Evolutionary conservation across 1,140 invertebrate genomes (phyloP).

Genomic region (Drosophila sp.): DNA sequence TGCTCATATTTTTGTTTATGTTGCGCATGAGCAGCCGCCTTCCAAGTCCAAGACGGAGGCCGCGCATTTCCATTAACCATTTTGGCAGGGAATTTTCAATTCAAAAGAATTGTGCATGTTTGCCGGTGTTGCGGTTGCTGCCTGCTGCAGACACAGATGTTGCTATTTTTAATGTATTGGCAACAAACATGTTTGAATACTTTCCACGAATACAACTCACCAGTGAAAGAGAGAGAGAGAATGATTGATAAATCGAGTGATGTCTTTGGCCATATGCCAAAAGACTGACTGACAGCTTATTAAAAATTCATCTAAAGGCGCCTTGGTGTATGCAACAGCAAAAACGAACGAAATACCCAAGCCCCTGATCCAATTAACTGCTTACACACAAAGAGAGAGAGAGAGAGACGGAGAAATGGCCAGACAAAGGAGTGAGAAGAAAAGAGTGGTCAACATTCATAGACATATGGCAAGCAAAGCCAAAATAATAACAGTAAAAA

Average conservation of each 20-base stretch:
- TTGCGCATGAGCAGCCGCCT: slow-evolving; percentile 67
- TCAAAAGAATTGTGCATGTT: slow-evolving; percentile 54
- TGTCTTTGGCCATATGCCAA: slow-evolving; percentile 1
- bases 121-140: slow-evolving; percentile 7
- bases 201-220: slow-evolving; percentile 56
- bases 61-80: slow-evolving; percentile 47
- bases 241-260: slow-evolving; percentile 54
- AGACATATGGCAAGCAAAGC: slow-evolving; percentile 49
- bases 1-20: slow-evolving; percentile 58
- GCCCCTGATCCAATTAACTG: slow-evolving; percentile 81
- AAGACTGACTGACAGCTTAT: slow-evolving; percentile 60
- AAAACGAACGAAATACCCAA: slow-evolving; percentile 6
- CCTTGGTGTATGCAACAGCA: slow-evolving; percentile 70
- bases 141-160: slow-evolving; percentile 30
- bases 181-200: slow-evolving; percentile 72
- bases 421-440: slow-evolving; percentile 52
- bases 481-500: slow-evolving; percentile 74
- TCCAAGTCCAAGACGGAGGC: slow-evolving; percentile 9
- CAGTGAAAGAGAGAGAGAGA: slow-evolving; percentile 20
- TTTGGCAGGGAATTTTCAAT: slow-evolving; percentile 51
- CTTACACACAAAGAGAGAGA: slow-evolving; percentile 79
- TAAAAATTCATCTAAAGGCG: slow-evolving; percentile 69
- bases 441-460: slow-evolving; percentile 40
- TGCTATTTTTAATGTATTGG: slow-evolving; percentile 61
- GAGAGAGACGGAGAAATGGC: slow-evolving; percentile 76